A percentile compares a stretch with the other conserved stretches of the same genome.
Evolutionary conservation across 2,113 vertebrate species (phyloP).

Genomic region (Aplodontia rufa): DNA sequence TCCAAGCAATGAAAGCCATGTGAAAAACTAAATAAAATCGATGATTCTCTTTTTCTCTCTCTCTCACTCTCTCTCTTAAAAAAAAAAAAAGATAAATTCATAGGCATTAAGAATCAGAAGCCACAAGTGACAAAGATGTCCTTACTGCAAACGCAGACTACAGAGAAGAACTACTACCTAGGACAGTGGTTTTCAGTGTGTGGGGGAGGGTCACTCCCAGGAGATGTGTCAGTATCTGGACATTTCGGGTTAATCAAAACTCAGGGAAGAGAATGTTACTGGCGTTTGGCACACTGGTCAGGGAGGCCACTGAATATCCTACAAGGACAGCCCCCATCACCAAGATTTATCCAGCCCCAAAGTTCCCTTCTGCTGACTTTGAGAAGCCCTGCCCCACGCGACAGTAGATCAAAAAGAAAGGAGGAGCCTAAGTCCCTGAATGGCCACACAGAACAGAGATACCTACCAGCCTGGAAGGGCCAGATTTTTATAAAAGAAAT

Average conservation of each 20-base stretch:
- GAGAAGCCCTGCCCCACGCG: neutral
- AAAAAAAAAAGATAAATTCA: no score
- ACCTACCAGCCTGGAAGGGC: neutral
- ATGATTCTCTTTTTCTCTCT: no score
- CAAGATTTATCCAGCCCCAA: neutral
- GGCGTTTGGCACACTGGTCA: neutral
- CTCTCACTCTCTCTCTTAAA: no score
- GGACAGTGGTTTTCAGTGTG: neutral
- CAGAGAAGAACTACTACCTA: neutral
- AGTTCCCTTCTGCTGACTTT: neutral
- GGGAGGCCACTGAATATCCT: neutral
- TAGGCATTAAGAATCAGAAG: neutral
- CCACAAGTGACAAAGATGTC: neutral
- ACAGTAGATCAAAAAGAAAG: accelerated
- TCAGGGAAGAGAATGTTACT: neutral
- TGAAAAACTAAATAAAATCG: no score
- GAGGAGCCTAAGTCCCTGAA: neutral
- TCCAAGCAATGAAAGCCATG: no score
- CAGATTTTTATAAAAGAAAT: neutral
- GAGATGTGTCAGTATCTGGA: neutral
- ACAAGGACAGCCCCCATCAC: neutral
- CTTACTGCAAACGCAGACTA: neutral
- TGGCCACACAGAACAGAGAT: accelerated
- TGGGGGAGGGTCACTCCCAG: no score
- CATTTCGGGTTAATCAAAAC: no score